These are phyloP conservation scores for Oncorhynchus masou DNA, from an alignment of 2,113 vertebrate species.

Conservation along the genomic window DNA sequence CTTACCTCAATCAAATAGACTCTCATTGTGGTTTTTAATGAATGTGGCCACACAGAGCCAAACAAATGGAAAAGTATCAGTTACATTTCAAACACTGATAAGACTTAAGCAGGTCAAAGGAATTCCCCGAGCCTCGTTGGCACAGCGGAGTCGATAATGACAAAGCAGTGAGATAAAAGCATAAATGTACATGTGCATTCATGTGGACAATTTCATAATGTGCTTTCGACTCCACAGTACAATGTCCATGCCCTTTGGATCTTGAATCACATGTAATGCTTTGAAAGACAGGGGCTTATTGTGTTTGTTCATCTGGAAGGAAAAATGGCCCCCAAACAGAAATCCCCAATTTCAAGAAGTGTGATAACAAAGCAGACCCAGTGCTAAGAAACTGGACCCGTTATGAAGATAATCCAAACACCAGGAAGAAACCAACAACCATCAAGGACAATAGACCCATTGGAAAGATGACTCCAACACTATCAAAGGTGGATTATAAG, in stretches of 20 bases:
- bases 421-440: not conserved
- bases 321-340: not conserved
- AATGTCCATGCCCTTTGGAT: constrained; percentile 42
- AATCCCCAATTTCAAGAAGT: constrained; percentile 15
- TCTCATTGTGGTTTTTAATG: constrained; percentile 27
- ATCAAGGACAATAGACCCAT: not conserved
- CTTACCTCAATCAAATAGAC: constrained; percentile 18
- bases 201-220: constrained; percentile 59
- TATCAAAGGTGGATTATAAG: too few relatives aligned
- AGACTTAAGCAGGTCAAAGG: constrained; percentile 16
- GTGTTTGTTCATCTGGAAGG: not conserved
- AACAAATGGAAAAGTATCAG: constrained; percentile 13
- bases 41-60: constrained; percentile 5
- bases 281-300: constrained; percentile 37
- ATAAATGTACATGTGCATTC: constrained; percentile 33
- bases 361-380: constrained; percentile 30
- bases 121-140: constrained; percentile 20
- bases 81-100: constrained; percentile 38
- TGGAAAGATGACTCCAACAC: not conserved
- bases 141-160: constrained; percentile 39
- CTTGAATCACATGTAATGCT: constrained; percentile 14
- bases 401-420: constrained; percentile 4
- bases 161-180: constrained; percentile 43
- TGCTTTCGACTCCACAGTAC: constrained; percentile 35
- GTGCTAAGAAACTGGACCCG: constrained; percentile 24